A percentile compares a stretch with the other conserved stretches of the same genome.
These are phyloP conservation scores for Phoebastria nigripes DNA, from an alignment of 2,797 vertebrate genomes.

Conservation along the genomic window DNA sequence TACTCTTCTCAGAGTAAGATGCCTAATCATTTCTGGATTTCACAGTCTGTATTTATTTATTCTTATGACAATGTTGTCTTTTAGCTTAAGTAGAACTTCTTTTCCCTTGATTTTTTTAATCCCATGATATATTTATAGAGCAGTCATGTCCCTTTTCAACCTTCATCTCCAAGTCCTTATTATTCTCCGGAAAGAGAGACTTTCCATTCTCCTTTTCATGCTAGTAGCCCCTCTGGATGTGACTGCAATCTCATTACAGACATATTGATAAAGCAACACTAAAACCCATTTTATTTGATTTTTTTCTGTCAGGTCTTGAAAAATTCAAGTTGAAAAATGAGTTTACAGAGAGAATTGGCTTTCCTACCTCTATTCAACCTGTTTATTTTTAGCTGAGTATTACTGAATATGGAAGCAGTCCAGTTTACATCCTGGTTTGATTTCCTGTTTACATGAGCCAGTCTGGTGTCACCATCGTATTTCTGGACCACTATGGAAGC, in stretches of 20 bases:
- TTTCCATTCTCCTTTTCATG: neutral
- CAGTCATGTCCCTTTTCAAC: neutral
- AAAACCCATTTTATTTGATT: neutral
- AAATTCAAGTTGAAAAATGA: neutral
- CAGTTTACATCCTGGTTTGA: constrained; percentile 66
- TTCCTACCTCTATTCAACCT: constrained; percentile 45
- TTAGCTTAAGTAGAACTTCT: neutral
- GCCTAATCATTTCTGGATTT: neutral
- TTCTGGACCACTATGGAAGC: constrained; percentile 61
- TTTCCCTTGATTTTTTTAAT: neutral
- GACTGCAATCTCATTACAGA: neutral
- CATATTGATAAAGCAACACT: neutral
- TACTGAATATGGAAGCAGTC: constrained; percentile 64
- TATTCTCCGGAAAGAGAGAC: neutral
- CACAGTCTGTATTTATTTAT: neutral
- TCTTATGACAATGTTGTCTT: neutral
- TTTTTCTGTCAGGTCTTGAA: neutral
- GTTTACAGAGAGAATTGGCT: neutral
- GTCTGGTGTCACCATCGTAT: constrained; percentile 55
- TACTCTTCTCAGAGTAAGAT: neutral
- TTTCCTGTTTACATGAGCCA: constrained; percentile 70
- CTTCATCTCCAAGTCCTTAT: neutral
- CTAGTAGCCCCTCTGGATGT: neutral
- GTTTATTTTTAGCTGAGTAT: constrained; percentile 63
- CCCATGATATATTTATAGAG: neutral